Evolutionary conservation across 2,797 vertebrate genomes (phyloP), one percentile per base, ranked within the genome.

Genomic region (Enoplosus armatus): DNA sequence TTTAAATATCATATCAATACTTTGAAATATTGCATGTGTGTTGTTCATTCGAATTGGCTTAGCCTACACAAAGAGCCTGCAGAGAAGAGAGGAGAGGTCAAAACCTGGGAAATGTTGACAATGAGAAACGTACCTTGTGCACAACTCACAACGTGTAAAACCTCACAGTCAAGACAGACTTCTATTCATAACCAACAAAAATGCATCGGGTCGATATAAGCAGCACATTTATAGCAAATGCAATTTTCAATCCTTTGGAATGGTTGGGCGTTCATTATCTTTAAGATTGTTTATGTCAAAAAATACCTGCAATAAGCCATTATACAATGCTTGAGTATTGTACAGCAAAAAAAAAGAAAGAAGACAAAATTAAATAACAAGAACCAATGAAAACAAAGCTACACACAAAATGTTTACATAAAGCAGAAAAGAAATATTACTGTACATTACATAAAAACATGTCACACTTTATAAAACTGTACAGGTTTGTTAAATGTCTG

Each of bases 201-300:
- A 93, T 79, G 90, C 92, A 95, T 88, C 72, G 79, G 88, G 91
- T 93, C 82, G 83, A 90, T 92, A 89, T 80, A 95, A 95, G 94
- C 93, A 93, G 90, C 92, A 91, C 87, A 93, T 90, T 92, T 90
- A 94, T 89, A 95, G 93, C 91, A 92, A 94, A 93, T 89, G 88
- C 84, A 93, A 87, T 92, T 86, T 76, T 91, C 85, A 95, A 92
- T 95, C 94, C 93, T 95, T 93, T 96, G 96, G 95, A 96, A 96
- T 96, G 93, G 90, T 93, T 85, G 94, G 93, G 92, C 85, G 78
- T 92, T 93, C 80, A 77, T 87, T 72, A 54, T 92, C 85, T 76
- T 88, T 92, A 93, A 92, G 85, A 81, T 80, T 86, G 90, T 92
- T 89, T 90, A 79, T 92, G 91, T 88, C 85, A 85, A 83, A 89